Evolutionary conservation across 2,797 vertebrate genomes (phyloP).

Genomic region (Sebastes jordani): DNA sequence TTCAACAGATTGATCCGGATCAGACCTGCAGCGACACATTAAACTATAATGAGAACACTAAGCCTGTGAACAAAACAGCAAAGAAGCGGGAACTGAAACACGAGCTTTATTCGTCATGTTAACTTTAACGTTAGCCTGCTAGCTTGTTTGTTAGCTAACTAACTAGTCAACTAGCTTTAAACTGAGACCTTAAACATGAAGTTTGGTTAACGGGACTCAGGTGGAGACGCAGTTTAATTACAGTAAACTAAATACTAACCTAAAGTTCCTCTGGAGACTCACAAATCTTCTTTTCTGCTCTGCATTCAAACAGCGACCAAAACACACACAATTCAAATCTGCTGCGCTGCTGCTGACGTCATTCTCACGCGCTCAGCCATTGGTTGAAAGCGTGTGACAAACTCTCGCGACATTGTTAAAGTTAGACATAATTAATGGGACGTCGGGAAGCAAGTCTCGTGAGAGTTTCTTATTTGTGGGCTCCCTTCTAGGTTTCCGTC

Average conservation of each 20-base stretch:
- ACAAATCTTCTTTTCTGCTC: neutral
- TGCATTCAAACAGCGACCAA: slow-evolving; percentile 33
- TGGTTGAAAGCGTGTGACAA: slow-evolving; percentile 49
- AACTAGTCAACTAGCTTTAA: neutral
- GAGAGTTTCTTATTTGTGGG: no score
- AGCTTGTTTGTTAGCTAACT: no score
- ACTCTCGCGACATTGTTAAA: no score
- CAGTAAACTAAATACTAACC: slow-evolving; percentile 35
- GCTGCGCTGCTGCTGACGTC: slow-evolving; percentile 64
- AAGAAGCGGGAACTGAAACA: neutral
- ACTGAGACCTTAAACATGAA: neutral
- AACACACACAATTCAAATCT: slow-evolving; percentile 79
- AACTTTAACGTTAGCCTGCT: neutral
- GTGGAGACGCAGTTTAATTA: neutral
- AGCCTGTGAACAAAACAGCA: neutral
- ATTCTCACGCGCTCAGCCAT: slow-evolving; percentile 38
- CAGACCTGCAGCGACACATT: neutral
- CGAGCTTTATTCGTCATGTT: neutral
- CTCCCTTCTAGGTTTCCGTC: neutral
- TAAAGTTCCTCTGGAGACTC: neutral
- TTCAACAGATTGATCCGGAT: slow-evolving; percentile 1
- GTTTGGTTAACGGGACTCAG: rapidly evolving
- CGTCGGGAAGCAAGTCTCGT: no score
- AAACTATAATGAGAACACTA: neutral
- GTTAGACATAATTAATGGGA: no score